Percentiles rank a stretch among this genome's conserved stretches.
Conservation (phyloP, 2,113 vertebrate species). For the Otus sunia region DNA sequence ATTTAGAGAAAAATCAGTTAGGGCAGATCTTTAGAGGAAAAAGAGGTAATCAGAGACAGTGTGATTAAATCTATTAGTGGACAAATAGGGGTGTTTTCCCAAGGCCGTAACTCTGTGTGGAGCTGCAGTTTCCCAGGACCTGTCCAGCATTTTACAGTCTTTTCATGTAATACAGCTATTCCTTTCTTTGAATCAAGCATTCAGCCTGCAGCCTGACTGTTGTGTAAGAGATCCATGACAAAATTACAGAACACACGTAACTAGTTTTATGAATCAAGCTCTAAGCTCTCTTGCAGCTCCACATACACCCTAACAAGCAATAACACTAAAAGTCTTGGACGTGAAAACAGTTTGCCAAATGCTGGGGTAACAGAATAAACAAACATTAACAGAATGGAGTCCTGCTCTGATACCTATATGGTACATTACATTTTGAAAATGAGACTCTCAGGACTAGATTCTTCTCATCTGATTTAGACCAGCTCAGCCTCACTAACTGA, state of each 20-base stretch:
- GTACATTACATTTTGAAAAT: not conserved
- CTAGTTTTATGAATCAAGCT: conserved; percentile 12
- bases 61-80: not conserved
- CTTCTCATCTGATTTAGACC: not conserved
- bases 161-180: not conserved
- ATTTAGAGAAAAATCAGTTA: not conserved
- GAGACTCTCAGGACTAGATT: not conserved
- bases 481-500: not conserved
- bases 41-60: not conserved
- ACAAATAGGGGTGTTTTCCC: not conserved
- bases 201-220: not conserved
- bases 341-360: not conserved
- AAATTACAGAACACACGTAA: not conserved
- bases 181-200: not conserved
- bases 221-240: not conserved
- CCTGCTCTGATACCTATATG: not conserved
- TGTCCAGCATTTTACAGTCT: not conserved
- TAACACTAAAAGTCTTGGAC: not conserved
- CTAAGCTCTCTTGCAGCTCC: not conserved
- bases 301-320: not conserved
- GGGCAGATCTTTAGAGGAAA: not conserved
- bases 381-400: conserved; percentile 17
- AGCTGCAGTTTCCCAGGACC: not conserved
- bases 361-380: not conserved
- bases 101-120: not conserved